Percentiles rank a stretch among this genome's conserved stretches.
Evolutionary conservation across 2,113 vertebrate species (phyloP).

Genomic region (Apteryx mantelli): DNA sequence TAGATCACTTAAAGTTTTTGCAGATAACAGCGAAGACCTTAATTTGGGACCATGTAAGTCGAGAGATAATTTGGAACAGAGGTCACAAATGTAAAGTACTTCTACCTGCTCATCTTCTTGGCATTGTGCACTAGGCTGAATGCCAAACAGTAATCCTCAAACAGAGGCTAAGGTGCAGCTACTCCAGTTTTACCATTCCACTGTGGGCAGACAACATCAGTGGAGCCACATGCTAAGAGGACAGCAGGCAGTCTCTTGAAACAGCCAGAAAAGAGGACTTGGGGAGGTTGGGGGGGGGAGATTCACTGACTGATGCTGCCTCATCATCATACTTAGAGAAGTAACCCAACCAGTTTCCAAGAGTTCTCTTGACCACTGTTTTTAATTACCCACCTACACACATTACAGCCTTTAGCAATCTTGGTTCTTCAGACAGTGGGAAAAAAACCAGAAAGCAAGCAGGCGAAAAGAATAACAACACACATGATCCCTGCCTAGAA

Average conservation of each 20-base stretch:
- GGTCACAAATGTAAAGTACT: neutral
- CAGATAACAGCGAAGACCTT: neutral
- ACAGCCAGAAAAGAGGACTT: neutral
- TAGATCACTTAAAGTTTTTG: neutral
- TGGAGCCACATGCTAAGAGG: neutral
- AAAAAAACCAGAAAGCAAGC: neutral
- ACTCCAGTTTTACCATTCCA: neutral
- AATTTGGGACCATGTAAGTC: neutral
- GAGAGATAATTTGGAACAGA: neutral
- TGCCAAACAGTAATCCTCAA: neutral
- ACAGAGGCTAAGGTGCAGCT: neutral
- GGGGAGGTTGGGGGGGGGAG: too few relatives aligned
- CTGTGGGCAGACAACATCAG: neutral
- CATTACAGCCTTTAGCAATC: conserved; percentile 22
- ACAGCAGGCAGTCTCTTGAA: neutral
- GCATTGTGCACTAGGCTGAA: neutral
- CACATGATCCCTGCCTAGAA: neutral
- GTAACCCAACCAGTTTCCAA: conserved; percentile 24
- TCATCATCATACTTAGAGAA: conserved; percentile 30
- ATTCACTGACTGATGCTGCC: neutral
- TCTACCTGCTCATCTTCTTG: neutral
- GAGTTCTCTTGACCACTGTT: conserved; percentile 14
- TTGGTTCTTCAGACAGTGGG: neutral
- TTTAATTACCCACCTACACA: conserved; percentile 27
- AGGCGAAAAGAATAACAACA: neutral